Evolutionary conservation across 2,888 invertebrate genomes (phyloP).

Genomic region (Phorcus lineatus): DNA sequence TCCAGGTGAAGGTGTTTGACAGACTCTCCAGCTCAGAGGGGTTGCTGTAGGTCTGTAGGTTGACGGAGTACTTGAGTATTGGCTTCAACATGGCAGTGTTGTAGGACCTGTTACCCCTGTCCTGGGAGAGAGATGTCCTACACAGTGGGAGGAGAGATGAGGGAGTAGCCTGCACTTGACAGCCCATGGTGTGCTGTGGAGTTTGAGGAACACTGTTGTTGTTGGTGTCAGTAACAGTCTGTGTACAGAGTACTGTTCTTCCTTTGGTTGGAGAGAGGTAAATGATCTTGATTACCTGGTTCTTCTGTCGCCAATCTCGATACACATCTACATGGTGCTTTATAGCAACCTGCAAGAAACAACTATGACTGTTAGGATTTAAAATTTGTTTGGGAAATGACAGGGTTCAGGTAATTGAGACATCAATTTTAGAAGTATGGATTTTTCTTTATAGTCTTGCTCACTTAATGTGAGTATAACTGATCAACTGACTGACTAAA

Average conservation of each 20-base stretch:
- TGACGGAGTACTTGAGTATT: conserved; percentile 32
- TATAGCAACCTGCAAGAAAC: conserved; percentile 57
- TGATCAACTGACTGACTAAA: too few relatives aligned
- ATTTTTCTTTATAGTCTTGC: too few relatives aligned
- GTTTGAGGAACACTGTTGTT: not conserved
- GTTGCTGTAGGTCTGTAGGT: conserved; percentile 24
- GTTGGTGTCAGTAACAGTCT: conserved; percentile 17
- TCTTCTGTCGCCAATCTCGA: conserved; percentile 28
- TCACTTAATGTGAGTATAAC: too few relatives aligned
- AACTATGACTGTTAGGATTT: not conserved
- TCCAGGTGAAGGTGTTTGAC: not conserved
- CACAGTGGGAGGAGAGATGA: not conserved
- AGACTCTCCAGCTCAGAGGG: conserved; percentile 3
- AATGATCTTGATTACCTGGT: conserved; percentile 38
- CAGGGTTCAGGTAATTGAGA: not conserved
- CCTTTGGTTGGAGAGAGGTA: conserved; percentile 29
- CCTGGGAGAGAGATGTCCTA: not conserved
- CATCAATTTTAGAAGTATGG: too few relatives aligned
- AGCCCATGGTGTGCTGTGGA: not conserved
- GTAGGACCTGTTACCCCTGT: not conserved
- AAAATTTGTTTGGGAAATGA: not conserved
- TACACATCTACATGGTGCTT: conserved; percentile 54
- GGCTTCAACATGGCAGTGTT: conserved; percentile 25
- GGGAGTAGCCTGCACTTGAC: not conserved
- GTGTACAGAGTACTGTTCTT: conserved; percentile 23